Conservation (phyloP, 2,888 invertebrate genomes). For the Chorisops tibialis region DNA sequence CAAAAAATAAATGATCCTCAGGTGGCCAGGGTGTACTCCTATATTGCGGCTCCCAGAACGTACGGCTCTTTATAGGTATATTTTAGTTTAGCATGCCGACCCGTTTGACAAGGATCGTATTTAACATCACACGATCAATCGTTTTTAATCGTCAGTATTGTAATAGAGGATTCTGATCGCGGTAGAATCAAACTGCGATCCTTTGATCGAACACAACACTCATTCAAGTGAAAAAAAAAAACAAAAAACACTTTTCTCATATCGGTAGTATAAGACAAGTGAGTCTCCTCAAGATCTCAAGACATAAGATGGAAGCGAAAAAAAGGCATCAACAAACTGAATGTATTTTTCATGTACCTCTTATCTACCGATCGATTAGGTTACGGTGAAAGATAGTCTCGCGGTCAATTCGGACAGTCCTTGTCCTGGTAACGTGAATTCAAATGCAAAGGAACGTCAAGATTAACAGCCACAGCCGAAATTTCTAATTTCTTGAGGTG, state of each 20-base stretch:
- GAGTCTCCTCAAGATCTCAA: neutral
- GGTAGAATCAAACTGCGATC: neutral
- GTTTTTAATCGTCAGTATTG: no score
- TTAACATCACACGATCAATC: slow-evolving; percentile 2
- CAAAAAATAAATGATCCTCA: neutral
- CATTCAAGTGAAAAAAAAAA: no score
- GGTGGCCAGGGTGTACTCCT: no score
- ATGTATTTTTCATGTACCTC: slow-evolving; percentile 26
- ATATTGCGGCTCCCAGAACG: no score
- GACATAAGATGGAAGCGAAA: slow-evolving; percentile 4
- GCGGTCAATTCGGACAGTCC: slow-evolving; percentile 1
- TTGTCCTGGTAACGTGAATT: neutral
- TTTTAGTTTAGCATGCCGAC: neutral
- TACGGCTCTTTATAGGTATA: neutral
- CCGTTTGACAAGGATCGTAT: neutral
- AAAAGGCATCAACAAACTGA: slow-evolving; percentile 17
- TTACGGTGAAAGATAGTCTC: slow-evolving; percentile 14
- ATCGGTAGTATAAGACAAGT: no score
- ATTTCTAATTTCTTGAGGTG: slow-evolving; percentile 10
- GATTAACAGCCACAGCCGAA: slow-evolving; percentile 12
- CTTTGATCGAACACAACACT: no score
- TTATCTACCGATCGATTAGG: slow-evolving; percentile 26
- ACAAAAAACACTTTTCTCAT: no score
- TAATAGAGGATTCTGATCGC: no score
- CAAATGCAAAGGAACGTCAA: neutral